These are phyloP conservation scores for Rhopalosiphum maidis DNA, from an alignment of 1,140 invertebrate genomes.

Conservation along the genomic window DNA sequence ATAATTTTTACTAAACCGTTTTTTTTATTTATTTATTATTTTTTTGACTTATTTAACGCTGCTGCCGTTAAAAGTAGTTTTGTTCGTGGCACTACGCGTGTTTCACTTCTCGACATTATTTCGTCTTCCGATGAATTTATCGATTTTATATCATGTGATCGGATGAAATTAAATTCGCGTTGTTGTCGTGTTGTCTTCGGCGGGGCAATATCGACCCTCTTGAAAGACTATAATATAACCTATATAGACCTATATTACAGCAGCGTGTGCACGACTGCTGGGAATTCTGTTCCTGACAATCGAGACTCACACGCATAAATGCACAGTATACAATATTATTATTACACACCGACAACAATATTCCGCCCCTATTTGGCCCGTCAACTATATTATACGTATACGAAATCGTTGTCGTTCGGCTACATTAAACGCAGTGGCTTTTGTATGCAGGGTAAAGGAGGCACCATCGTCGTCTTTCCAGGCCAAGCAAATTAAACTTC, in stretches of 20 bases:
- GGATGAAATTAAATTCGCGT: background rate
- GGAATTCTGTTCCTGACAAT: conserved; percentile 1
- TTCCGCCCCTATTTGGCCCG: background rate
- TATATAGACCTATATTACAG: background rate
- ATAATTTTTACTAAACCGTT: background rate
- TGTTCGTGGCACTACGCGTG: background rate
- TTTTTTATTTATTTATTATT: background rate
- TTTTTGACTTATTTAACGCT: background rate
- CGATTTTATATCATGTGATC: background rate
- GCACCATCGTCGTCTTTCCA: background rate
- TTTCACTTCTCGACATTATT: background rate
- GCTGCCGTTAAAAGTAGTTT: background rate
- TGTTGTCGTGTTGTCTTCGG: background rate
- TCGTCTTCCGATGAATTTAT: background rate
- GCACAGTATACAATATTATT: background rate
- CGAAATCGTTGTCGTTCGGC: background rate
- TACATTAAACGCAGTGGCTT: background rate
- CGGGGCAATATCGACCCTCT: background rate
- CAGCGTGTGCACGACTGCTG: background rate
- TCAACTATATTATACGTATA: background rate
- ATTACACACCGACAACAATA: background rate
- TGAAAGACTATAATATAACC: background rate
- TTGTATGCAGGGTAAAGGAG: background rate
- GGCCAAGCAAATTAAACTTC: background rate
- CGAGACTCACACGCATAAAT: background rate